Conservation (phyloP, 1,140 invertebrate species). For the Drepana arcuata region DNA sequence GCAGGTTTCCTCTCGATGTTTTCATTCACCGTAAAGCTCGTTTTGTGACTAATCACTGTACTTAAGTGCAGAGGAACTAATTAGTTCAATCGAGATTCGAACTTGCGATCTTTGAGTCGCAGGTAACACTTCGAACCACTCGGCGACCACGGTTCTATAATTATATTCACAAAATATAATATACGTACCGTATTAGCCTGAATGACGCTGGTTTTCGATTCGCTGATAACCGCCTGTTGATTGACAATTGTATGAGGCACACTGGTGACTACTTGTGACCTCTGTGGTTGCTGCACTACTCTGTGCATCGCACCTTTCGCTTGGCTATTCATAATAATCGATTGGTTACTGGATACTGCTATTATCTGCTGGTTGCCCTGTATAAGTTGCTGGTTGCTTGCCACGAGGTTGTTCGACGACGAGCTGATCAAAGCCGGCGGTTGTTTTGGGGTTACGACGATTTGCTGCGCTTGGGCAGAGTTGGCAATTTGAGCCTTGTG, state of each 20-base stretch:
- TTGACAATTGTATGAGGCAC: too few relatives aligned
- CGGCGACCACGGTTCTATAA: too few relatives aligned
- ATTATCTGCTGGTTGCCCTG: conserved; percentile 58
- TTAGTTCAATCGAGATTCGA: too few relatives aligned
- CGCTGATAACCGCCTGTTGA: conserved; percentile 19
- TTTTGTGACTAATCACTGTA: too few relatives aligned
- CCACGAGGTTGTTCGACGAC: conserved; percentile 42
- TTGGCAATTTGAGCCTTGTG: conserved; percentile 63
- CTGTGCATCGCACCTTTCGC: conserved; percentile 42
- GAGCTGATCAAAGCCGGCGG: conserved; percentile 47
- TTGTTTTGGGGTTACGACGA: conserved; percentile 58
- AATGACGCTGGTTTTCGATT: conserved; percentile 30
- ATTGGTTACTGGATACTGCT: conserved; percentile 52
- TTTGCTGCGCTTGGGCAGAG: conserved; percentile 36
- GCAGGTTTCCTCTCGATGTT: too few relatives aligned
- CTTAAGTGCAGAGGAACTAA: too few relatives aligned
- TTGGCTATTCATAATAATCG: conserved; percentile 51
- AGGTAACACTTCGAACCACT: too few relatives aligned
- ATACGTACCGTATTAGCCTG: conserved; percentile 34
- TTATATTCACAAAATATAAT: neutral
- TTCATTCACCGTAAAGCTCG: too few relatives aligned
- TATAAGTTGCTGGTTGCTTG: conserved; percentile 42
- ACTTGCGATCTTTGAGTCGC: too few relatives aligned
- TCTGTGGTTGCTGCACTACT: conserved; percentile 40
- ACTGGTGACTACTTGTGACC: conserved; percentile 34